Conservation (phyloP, 2,113 vertebrate species). For the Myotis davidii region DNA sequence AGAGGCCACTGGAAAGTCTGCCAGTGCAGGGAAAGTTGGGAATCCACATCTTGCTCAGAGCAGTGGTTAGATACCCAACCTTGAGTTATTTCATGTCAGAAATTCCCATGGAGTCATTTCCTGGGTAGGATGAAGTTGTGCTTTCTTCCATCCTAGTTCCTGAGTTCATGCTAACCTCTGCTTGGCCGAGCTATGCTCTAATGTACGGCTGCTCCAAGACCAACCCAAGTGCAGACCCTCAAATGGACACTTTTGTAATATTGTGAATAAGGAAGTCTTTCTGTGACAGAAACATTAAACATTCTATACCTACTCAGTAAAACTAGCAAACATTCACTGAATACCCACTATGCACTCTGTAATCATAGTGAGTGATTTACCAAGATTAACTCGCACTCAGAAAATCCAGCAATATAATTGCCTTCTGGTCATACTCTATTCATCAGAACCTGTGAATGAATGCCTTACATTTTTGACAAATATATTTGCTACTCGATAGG, state of each 20-base stretch:
- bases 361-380: neutral
- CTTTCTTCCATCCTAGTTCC: neutral
- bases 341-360: neutral
- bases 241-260: neutral
- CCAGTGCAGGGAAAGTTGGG: neutral
- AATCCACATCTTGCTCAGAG: neutral
- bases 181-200: neutral
- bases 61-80: neutral
- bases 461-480: neutral
- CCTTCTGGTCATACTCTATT: neutral
- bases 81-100: neutral
- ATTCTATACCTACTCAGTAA: neutral
- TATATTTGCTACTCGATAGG: neutral
- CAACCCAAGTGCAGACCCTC: no score
- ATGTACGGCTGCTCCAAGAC: neutral
- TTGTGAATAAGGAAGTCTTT: neutral
- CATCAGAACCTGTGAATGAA: neutral
- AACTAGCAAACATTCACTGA: neutral
- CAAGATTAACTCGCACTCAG: neutral
- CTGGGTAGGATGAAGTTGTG: neutral
- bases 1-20: neutral
- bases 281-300: neutral
- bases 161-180: rapidly evolving
- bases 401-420: neutral
- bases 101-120: neutral